Percentiles rank a stretch among this genome's conserved stretches.
Conservation (phyloP, 2,888 invertebrate species). For the Papilio demoleus region DNA sequence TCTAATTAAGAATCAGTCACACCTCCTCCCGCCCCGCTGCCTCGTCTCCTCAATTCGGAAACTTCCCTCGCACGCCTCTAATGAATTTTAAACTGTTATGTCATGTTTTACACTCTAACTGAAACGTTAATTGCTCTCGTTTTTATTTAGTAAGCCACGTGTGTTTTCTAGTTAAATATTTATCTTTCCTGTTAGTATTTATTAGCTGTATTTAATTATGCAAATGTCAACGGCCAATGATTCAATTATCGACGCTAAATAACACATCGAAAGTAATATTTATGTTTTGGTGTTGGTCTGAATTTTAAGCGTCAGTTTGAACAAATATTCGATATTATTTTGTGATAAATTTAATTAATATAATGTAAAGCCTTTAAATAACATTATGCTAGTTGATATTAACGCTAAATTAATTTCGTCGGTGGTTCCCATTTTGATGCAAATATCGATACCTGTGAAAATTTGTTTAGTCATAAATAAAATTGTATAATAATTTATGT, state of each 20-base stretch:
- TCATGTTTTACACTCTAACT: neutral
- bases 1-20: conserved; percentile 24
- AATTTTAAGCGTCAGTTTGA: conserved; percentile 13
- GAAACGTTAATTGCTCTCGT: neutral
- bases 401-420: conserved; percentile 13
- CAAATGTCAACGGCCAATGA: neutral
- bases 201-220: neutral
- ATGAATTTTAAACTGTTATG: conserved; percentile 12
- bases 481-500: conserved; percentile 64
- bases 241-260: conserved; percentile 2
- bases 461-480: conserved; percentile 55
- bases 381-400: conserved; percentile 9
- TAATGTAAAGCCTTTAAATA: conserved; percentile 11
- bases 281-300: neutral
- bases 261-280: neutral
- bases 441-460: conserved; percentile 29
- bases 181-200: neutral
- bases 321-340: neutral
- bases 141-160: neutral
- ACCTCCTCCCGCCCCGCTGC: neutral
- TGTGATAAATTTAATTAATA: conserved; percentile 7
- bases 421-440: conserved; percentile 22
- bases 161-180: neutral
- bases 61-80: conserved; percentile 10
- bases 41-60: neutral